A percentile compares a stretch with the other conserved stretches of the same genome.
These are phyloP conservation scores for Psilopogon haemacephalus DNA, from an alignment of 2,113 vertebrate species.

Conservation along the genomic window DNA sequence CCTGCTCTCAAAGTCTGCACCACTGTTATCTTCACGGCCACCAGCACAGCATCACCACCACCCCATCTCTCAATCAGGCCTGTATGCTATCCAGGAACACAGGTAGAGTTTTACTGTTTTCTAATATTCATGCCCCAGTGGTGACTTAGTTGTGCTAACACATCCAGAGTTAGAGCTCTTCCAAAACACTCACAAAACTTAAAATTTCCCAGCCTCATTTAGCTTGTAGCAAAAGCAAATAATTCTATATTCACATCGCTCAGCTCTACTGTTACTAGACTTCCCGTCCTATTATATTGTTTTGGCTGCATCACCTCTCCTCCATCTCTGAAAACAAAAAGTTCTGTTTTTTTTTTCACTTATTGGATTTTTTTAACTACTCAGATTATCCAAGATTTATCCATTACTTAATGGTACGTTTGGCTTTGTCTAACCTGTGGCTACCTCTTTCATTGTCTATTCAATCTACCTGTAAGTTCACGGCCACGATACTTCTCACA, in stretches of 20 bases:
- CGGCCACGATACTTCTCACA: not conserved
- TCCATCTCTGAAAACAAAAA: not conserved
- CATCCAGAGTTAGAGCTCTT: not conserved
- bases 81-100: rapidly evolving
- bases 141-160: not conserved
- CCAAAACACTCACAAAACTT: not conserved
- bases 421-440: not conserved
- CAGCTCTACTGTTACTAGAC: not conserved
- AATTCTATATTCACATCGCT: not conserved
- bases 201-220: not conserved
- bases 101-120: not conserved
- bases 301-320: not conserved
- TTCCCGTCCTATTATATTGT: not conserved
- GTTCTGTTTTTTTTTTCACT: not conserved
- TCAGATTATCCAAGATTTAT: not conserved
- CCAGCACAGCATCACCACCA: not conserved
- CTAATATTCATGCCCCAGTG: not conserved
- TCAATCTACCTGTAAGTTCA: not conserved
- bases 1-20: not conserved
- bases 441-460: not conserved
- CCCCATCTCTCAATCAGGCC: not conserved
- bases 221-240: not conserved
- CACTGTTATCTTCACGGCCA: rapidly evolving
- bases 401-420: not conserved
- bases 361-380: not conserved